Evolutionary conservation across 2,797 vertebrate genomes (phyloP), one percentile per base, ranked within the genome.

Genomic region (Halcyon chelicuti): DNA sequence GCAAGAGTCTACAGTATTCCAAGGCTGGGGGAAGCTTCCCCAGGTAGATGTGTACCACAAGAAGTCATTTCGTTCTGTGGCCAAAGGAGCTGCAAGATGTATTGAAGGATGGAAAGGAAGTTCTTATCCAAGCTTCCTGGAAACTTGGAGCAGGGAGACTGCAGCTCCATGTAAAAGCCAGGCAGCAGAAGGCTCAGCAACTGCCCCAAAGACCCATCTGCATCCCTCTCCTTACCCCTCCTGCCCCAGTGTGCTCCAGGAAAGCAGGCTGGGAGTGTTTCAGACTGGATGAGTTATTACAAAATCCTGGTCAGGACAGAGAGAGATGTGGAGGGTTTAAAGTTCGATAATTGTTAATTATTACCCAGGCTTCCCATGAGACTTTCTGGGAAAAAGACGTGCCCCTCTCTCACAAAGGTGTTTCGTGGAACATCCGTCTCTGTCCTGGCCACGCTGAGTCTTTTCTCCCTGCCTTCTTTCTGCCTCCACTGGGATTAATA

Each of bases 401-500:
- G 86, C 73, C 73, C 92, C 18, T 54, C 61, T 42, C 61, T n/a
- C 68, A 79, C 86, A 21, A 14, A 94, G 94, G 94, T 91, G 88
- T 76, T 94, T 29, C 1, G 7, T 62, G 74, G 93, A 86, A 61
- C 85, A 90, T 96, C 61, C 37, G 63, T 94, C 93, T 91, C 91
- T 62, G 67, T 89, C 92, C 91, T 92, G 83, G 92, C 93, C 80
- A 44, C 3, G 1, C 83, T 10, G 65, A 91, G 81, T 11, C 87
- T 84, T 86, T 54, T 65, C 94, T 77, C 68, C 49, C 83, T 63
- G 86, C 84, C 90, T 85, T 37, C 96, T 78, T 63, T 83, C 75
- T 88, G 77, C 95, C 95, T 96, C 96, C 96, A 74, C 88, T 86
- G 94, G 95, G 97, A 97, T 97, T 97, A 95, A 96, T 82, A 78